Percentiles rank a stretch among this genome's conserved stretches.
These are phyloP conservation scores for Tupaia chinensis DNA, from an alignment of 2,113 vertebrate species.

Conservation along the genomic window DNA sequence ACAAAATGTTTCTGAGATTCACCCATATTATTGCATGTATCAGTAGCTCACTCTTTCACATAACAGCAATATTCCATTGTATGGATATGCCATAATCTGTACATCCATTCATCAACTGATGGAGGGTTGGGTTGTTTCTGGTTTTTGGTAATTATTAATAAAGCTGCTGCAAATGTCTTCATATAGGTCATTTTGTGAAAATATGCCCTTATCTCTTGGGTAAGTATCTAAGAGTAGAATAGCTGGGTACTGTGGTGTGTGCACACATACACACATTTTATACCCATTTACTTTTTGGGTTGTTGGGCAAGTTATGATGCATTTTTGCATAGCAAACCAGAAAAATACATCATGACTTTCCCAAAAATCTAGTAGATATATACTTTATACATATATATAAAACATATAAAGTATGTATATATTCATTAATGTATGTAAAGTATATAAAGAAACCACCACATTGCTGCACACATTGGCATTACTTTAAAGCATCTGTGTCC, in stretches of 20 bases:
- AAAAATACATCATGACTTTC: no score
- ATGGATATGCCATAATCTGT: not conserved
- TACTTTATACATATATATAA: not conserved
- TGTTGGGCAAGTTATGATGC: no score
- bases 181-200: not conserved
- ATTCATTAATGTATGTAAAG: not conserved
- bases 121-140: not conserved
- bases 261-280: no score
- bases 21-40: not conserved
- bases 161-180: constrained; percentile 25
- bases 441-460: not conserved
- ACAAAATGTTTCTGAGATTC: not conserved
- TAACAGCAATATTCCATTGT: not conserved
- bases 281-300: no score
- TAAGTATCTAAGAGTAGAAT: not conserved
- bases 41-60: constrained; percentile 2
- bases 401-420: no score
- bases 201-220: not conserved
- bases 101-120: not conserved
- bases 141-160: constrained; percentile 38
- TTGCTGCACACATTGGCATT: not conserved
- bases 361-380: not conserved
- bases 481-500: not conserved
- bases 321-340: no score
- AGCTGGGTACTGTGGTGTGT: not conserved